Evolutionary conservation across 2,888 invertebrate genomes (phyloP).

Genomic region (Polia nebulosa): DNA sequence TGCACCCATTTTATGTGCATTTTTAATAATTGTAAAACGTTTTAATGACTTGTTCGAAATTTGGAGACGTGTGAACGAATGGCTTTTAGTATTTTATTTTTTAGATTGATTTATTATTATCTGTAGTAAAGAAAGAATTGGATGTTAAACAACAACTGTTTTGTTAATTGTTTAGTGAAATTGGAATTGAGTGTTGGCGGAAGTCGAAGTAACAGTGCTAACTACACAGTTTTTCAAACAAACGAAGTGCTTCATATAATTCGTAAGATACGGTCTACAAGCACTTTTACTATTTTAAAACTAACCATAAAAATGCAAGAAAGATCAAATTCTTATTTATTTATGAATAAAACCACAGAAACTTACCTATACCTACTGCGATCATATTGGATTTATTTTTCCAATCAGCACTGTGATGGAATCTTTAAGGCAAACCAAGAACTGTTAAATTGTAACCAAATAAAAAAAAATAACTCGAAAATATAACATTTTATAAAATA

Average conservation of each 20-base stretch:
- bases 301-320: too few relatives aligned
- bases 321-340: too few relatives aligned
- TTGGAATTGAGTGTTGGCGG: neutral
- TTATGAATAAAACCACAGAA: too few relatives aligned
- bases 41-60: constrained; percentile 48
- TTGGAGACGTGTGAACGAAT: constrained; percentile 39
- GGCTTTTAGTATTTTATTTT: neutral
- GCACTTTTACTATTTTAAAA: too few relatives aligned
- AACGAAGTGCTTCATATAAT: neutral
- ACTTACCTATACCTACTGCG: too few relatives aligned
- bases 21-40: constrained; percentile 44
- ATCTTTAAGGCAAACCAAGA: too few relatives aligned
- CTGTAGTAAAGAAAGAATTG: neutral
- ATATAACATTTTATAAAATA: too few relatives aligned
- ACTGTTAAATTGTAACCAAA: too few relatives aligned
- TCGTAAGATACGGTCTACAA: neutral
- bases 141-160: constrained; percentile 1
- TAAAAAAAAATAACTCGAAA: too few relatives aligned
- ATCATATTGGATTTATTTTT: too few relatives aligned
- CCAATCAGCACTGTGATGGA: too few relatives aligned
- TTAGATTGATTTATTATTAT: constrained; percentile 7
- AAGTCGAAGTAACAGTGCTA: too few relatives aligned
- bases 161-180: constrained; percentile 1
- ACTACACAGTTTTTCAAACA: neutral
- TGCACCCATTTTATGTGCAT: constrained; percentile 37